Conservation (phyloP, 2,113 vertebrate species). For the Petroica traversi region DNA sequence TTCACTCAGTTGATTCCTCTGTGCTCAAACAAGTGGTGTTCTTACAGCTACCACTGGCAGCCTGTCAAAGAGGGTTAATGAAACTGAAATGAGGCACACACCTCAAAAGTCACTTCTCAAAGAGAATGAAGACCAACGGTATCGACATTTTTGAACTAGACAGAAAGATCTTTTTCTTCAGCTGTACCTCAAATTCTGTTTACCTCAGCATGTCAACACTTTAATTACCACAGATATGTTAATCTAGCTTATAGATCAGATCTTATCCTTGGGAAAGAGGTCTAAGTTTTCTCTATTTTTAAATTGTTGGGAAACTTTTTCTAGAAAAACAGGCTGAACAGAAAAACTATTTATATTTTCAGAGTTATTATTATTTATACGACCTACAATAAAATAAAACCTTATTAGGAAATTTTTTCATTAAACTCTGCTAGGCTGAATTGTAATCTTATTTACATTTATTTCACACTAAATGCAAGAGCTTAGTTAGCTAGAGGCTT, state of each 20-base stretch:
- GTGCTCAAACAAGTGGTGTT: fast-evolving
- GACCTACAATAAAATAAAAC: not conserved
- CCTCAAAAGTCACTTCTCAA: not conserved
- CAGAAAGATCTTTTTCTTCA: not conserved
- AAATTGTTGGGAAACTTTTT: not conserved
- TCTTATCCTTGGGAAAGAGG: not conserved
- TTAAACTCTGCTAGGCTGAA: not conserved
- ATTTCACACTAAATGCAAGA: not conserved
- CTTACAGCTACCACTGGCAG: not conserved
- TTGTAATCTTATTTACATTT: not conserved
- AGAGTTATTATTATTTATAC: not conserved
- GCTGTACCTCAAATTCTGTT: not conserved
- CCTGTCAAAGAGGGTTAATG: not conserved
- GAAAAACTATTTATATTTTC: not conserved
- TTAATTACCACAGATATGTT: not conserved
- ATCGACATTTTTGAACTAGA: not conserved
- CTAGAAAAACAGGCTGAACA: not conserved
- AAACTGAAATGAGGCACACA: not conserved
- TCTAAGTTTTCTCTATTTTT: not conserved
- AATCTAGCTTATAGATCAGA: not conserved
- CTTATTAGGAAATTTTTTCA: not conserved
- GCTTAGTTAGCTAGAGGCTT: not conserved
- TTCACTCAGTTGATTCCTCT: not conserved
- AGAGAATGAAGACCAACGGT: not conserved
- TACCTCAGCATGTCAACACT: not conserved